These are phyloP conservation scores for Falcaria lacertinaria DNA, from an alignment of 2,888 invertebrate genomes.

Conservation along the genomic window DNA sequence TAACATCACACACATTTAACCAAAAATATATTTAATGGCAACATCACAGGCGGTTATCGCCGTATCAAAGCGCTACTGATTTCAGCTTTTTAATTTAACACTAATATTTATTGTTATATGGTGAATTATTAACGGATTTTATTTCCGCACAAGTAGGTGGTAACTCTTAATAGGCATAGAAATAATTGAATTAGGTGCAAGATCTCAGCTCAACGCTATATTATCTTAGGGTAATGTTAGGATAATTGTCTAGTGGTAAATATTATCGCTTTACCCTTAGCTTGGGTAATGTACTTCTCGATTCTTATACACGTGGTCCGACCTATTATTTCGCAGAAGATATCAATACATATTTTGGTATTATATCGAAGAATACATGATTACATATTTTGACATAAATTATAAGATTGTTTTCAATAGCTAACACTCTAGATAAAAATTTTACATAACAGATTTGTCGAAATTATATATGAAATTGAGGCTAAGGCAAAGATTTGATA, in stretches of 20 bases:
- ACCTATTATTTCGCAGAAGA: neutral
- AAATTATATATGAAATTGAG: too few relatives aligned
- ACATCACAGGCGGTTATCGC: too few relatives aligned
- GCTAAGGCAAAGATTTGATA: too few relatives aligned
- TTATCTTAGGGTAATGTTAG: constrained; percentile 56
- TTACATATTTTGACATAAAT: too few relatives aligned
- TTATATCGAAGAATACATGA: too few relatives aligned
- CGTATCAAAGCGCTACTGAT: too few relatives aligned
- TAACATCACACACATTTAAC: too few relatives aligned
- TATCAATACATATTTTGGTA: too few relatives aligned
- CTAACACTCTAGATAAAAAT: too few relatives aligned
- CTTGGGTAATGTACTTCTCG: constrained; percentile 45
- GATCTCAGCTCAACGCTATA: constrained; percentile 78
- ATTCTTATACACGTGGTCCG: constrained; percentile 8
- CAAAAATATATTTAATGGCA: too few relatives aligned
- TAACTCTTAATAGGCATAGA: constrained; percentile 13
- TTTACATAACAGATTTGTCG: too few relatives aligned
- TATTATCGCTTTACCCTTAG: constrained; percentile 63
- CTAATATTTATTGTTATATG: neutral
- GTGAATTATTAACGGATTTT: neutral
- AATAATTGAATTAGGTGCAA: constrained; percentile 46
- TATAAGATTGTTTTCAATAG: too few relatives aligned
- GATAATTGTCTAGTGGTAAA: constrained; percentile 59
- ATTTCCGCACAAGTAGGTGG: neutral
- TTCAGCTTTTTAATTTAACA: neutral